These are phyloP conservation scores for Synodontis membranacea DNA, from an alignment of 2,113 vertebrate genomes.

Conservation along the genomic window DNA sequence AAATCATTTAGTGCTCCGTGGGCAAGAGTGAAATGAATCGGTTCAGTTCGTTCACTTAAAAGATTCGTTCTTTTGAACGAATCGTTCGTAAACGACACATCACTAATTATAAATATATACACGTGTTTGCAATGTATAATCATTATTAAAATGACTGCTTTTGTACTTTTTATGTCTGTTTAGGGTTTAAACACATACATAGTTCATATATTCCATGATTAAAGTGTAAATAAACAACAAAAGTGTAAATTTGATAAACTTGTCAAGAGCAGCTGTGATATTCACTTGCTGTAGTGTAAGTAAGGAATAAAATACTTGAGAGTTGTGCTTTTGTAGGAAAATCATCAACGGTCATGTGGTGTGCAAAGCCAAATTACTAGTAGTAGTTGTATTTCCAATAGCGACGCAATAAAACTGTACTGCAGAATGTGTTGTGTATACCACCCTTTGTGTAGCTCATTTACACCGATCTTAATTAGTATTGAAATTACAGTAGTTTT, in stretches of 20 bases:
- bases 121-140: too few relatives aligned
- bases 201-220: neutral
- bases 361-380: neutral
- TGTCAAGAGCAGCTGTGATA: neutral
- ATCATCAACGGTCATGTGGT: neutral
- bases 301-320: neutral
- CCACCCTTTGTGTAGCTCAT: neutral
- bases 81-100: too few relatives aligned
- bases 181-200: neutral
- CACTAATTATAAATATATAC: too few relatives aligned
- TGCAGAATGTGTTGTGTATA: neutral
- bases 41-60: too few relatives aligned
- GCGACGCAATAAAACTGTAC: neutral
- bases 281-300: neutral
- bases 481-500: neutral
- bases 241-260: neutral
- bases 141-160: neutral
- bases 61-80: too few relatives aligned
- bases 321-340: neutral
- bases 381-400: too few relatives aligned
- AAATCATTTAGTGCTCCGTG: too few relatives aligned
- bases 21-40: too few relatives aligned
- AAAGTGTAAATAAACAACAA: neutral
- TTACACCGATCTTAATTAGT: neutral
- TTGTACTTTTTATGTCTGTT: neutral